Base-by-base conservation (phyloP, 2,888 invertebrate genomes). In the Uloborus plumipes region DNA sequence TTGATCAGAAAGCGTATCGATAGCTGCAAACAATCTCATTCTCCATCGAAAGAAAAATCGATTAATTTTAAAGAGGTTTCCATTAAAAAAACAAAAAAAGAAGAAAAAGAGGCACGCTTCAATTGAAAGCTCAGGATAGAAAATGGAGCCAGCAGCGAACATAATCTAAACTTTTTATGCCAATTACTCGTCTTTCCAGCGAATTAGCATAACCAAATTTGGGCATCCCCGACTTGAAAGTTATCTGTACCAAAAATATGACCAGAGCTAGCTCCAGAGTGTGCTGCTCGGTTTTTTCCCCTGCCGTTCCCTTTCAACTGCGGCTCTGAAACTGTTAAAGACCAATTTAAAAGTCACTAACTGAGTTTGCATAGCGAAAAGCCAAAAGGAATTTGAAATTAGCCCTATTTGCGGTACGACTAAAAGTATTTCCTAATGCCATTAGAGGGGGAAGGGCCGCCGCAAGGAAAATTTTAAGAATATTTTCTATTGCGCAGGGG, bases 331-430 rank as follows among this genome's bases (percentile, higher is more conserved):
- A 66, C 26, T 50, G 64, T 55, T 75, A 82, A 82, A 82, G 76
- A 77, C 82, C 82, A 72, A 82, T 82, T 82, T 82, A 61, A 77
- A 82, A 82, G 76, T 76, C 82, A 51, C 75, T 77, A 82, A 82
- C 59, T 50, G 64, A 77, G 39, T 82, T 82, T 82, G 61, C 82
- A 76, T 76, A 49, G n/a, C 20, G 50, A 62, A 55, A 49, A 59
- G 20, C 65, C 62, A 77, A 64, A 71, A 72, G 77, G 82, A 77
- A 82, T 72, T 82, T 72, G 76, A 67, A 82, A 82, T 82, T 77
- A 82, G 72, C 66, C 51, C 47, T 31, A 22, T 47, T 49, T 18
- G 61, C 61, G 16, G 61, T 20, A 31, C 20, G 64, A 66, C 65
- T 49, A 49, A 61, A 66, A 64, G 65, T 64, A 66, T 74, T 26